phyloP scores from a whole-genome alignment of 1,140 invertebrate species.

The Helicoverpa zea region DNA sequence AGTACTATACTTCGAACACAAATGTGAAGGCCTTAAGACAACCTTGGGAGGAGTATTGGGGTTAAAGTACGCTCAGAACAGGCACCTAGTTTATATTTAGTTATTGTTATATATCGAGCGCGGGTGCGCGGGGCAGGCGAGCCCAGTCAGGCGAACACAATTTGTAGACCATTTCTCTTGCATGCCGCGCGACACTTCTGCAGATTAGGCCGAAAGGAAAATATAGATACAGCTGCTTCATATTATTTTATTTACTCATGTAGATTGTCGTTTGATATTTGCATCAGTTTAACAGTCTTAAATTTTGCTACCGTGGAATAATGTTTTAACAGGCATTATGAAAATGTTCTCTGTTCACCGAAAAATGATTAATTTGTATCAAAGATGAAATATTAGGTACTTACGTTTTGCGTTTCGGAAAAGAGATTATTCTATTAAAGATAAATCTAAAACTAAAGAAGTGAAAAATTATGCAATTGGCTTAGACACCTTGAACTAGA shows the following conservation, averaged over 20 bases:
- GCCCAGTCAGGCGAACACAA: conserved; percentile 76
- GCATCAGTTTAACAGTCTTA: not conserved
- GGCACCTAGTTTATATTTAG: conserved; percentile 31
- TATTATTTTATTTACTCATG: conserved; percentile 30
- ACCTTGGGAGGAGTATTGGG: conserved; percentile 23
- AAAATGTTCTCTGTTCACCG: not conserved
- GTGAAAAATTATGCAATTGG: too few relatives aligned
- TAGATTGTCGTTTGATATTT: conserved; percentile 3
- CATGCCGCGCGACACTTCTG: conserved; percentile 74
- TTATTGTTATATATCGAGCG: conserved; percentile 10
- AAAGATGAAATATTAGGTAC: too few relatives aligned
- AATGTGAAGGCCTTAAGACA: conserved; percentile 2
- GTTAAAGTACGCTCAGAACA: conserved; percentile 27
- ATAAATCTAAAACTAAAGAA: too few relatives aligned
- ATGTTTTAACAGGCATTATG: not conserved
- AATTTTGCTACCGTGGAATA: not conserved
- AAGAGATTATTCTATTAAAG: too few relatives aligned
- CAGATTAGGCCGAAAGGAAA: conserved; percentile 72
- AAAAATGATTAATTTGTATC: too few relatives aligned
- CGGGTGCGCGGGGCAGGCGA: conserved; percentile 44
- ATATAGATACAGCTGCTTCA: conserved; percentile 61
- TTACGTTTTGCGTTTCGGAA: too few relatives aligned
- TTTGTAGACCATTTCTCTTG: conserved; percentile 80
- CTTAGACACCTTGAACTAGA: too few relatives aligned
- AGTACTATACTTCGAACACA: not conserved